Evolutionary conservation across 92 coral and sea anemone species (phyloP), one percentile per base, ranked within the genome.

Genomic region (Epizoanthus illoricatus): DNA sequence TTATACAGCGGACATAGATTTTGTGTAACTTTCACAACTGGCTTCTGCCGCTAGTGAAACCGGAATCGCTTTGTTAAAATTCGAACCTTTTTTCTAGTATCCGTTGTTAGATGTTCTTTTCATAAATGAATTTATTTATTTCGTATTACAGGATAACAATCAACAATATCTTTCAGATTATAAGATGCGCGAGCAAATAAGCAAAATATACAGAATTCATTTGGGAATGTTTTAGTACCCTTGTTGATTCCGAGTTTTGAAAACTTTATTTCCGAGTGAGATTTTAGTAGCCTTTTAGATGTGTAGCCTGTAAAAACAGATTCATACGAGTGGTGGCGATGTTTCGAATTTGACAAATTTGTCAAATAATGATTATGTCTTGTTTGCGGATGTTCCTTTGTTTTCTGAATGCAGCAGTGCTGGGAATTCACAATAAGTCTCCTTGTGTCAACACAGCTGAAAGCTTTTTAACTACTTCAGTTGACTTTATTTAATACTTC

Each of bases 401-500:
- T 55, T 74, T 74, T 28, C 13, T 36, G 56, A 52, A 52, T 52
- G 56, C 56, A 52, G 56, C 56, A 52, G 16, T 56, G 66, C 66
- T 56, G 47, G 23, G 80, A 57, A 74, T 74, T 36, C 87, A 47
- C 84, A 88, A 84, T 71, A 69, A 71, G 69, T 55, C 78, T 71
- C 43, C 65, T 56, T 88, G 67, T 80, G 73, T 73, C 83, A 88
- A 88, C 79, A 88, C 91, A 88, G 91, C 91, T 84, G 91, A 84
- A 74, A 56, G 80, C 80, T 74, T 56, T 74, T 74, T 74, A 28
- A 54, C 45, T 57, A 24, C 80, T 55, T 23, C 42, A 21, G 80
- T 33, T 56, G 80, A 54, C 24, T 57, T 56, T 57, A 13, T 74
- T 74, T 74, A 64, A 11, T 17, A 40, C 17, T 28, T 56, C 49